Base-by-base conservation (phyloP, 2,888 invertebrate genomes). In the Drosophila mayaguana region DNA sequence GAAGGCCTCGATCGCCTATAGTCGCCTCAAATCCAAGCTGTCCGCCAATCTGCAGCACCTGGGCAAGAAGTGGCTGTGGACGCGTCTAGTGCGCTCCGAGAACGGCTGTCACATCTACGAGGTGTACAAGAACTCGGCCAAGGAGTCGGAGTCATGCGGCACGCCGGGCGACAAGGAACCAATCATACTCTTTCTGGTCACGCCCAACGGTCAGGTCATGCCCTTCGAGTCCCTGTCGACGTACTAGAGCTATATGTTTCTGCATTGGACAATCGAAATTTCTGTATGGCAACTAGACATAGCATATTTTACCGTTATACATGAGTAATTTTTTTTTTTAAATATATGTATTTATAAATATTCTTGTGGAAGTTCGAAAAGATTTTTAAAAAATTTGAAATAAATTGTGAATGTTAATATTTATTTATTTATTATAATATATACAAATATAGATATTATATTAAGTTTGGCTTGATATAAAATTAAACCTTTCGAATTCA, bases 51-150 rank as follows among this genome's bases (percentile, higher is more conserved):
- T 50, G 4, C 22, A 14, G 25, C 12, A 9, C 22, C 36, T 2
- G 51, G 18, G 1, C 51, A 78, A 78, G 0, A 73, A 66, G 20
- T 90, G 88, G 83, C 62, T 91, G 3, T 91, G 89, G 89, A 89
- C 92, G 1, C 86, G 87, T 12, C 9, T 91, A 48, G 63, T 84
- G 9, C 65, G 42, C 40, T 68, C 78, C 12, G 57, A 64, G 0
- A 62, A 90, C 53, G 91, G 91, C 12, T 83, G 76, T 28, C 79
- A 83, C n/a, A 51, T 91, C 2, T 92, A 89, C 62, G 91, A 91
- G 71, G 83, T 91, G 9, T 91, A 83, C 72, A 83, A 80, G 50
- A 80, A 89, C 20, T 79, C 82, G 2, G 8, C 63, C 28, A 42
- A 34, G 2, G 34, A 56, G 1, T 14, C 5, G 0, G 28, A 61